A percentile compares a stretch with the other conserved stretches of the same genome.
Conservation (phyloP, 2,797 vertebrate species). For the Macroramphosus scolopax region DNA sequence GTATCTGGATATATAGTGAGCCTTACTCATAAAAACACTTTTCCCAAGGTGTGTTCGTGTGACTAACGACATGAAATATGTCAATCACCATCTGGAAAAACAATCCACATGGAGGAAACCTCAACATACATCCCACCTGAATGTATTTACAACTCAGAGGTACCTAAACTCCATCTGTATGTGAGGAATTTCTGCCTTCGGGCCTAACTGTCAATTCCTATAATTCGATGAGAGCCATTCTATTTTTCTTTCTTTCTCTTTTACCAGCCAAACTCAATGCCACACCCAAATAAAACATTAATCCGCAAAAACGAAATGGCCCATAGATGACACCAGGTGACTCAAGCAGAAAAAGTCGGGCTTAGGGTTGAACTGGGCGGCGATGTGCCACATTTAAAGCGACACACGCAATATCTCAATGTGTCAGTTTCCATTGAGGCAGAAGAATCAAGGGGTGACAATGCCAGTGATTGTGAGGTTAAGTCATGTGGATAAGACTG, state of each 20-base stretch:
- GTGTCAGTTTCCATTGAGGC: slow-evolving; percentile 12
- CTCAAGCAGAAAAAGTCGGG: slow-evolving; percentile 22
- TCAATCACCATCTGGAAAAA: slow-evolving; percentile 13
- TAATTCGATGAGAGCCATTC: background rate
- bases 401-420: slow-evolving; percentile 10
- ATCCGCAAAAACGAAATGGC: slow-evolving; percentile 2
- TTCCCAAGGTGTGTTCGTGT: slow-evolving; percentile 41
- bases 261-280: background rate
- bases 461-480: slow-evolving; percentile 35
- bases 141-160: background rate
- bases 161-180: background rate
- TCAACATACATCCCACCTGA: background rate
- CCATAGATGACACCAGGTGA: slow-evolving; percentile 25
- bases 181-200: slow-evolving; percentile 7
- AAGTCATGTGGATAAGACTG: slow-evolving; percentile 21
- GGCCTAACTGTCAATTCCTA: slow-evolving; percentile 39
- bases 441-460: slow-evolving; percentile 19
- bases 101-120: background rate
- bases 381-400: too few relatives aligned
- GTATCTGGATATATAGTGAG: too few relatives aligned
- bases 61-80: slow-evolving; percentile 33
- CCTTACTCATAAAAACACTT: too few relatives aligned
- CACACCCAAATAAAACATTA: slow-evolving; percentile 46
- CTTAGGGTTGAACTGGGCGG: slow-evolving; percentile 5
- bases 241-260: slow-evolving; percentile 1